phyloP scores from a whole-genome alignment of 2,113 vertebrate species.

The Phaetusa simplex region DNA sequence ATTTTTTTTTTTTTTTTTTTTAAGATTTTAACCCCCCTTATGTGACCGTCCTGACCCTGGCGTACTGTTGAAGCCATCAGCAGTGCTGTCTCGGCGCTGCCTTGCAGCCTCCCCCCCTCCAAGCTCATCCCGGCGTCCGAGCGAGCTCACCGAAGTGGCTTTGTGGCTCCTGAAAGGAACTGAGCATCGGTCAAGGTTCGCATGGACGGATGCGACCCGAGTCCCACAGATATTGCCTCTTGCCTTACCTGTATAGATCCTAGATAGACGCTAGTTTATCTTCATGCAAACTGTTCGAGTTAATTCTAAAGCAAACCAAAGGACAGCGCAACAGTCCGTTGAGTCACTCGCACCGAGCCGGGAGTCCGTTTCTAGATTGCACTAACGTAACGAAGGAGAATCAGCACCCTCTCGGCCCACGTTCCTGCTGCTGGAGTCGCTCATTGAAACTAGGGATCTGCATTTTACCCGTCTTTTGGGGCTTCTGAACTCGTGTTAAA shows the following conservation, averaged over 20 bases:
- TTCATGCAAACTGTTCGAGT: conserved; percentile 53
- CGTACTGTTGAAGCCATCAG: not conserved
- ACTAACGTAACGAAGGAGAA: conserved; percentile 77
- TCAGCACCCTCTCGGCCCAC: conserved; percentile 40
- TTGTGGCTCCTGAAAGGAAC: conserved; percentile 58
- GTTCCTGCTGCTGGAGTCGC: conserved; percentile 60
- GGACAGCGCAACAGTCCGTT: conserved; percentile 58
- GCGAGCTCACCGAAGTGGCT: conserved; percentile 49
- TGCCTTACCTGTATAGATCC: conserved; percentile 81
- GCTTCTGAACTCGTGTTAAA: not conserved
- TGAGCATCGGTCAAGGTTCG: conserved; percentile 13
- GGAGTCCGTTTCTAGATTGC: conserved; percentile 79
- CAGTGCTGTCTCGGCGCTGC: not conserved
- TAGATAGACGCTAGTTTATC: conserved; percentile 67
- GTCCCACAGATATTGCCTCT: conserved; percentile 72
- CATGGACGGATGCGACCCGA: conserved; percentile 40
- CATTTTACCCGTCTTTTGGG: not conserved
- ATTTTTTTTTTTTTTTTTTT: not conserved
- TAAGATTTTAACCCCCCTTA: not conserved
- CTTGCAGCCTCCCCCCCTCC: not conserved
- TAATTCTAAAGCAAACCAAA: conserved; percentile 79
- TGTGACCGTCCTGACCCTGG: not conserved
- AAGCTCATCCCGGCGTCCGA: not conserved
- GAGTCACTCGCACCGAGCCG: conserved; percentile 15
- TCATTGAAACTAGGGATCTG: conserved; percentile 24